Base-by-base conservation (phyloP, 2,113 vertebrate genomes). In the Anolis sagrei region DNA sequence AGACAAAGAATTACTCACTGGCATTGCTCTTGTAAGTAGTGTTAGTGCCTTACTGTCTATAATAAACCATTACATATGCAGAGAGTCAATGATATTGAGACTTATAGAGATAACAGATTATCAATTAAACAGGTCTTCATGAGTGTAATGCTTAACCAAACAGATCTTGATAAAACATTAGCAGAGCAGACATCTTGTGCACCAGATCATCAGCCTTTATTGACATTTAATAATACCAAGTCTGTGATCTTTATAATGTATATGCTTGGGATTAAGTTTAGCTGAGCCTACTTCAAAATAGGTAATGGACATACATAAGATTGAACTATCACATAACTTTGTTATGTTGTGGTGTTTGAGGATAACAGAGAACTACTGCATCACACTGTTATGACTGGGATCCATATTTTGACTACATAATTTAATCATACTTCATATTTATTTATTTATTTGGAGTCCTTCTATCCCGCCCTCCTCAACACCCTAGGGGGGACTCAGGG, bases 21-120 rank as follows among this genome's bases (percentile, higher is more conserved):
- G 13, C 0, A 0, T 6, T 23, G 34, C 21, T 0, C 32, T 5
- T 19, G 0, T 1, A 8, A 64, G 54, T 21, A 2, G 0, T 13
- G 86, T 2, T 5, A 18, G 1, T 72, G 14, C 5, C 0, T 8
- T 23, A 0, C 1, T 77, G 18, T 51, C 64, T 61, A 13, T 61
- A 87, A 18, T 79, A 79, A 36, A 5, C 0, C 18, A 51, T 51
- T 85, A 27, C 18, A 77, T 6, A 25, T 13, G 16, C 39, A 44
- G 3, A 25, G 10, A 73, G 36, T 81, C 73, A 25, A 61, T 76
- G 83, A 11, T 6, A 88, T 1, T 1, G 44, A 73, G 39, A 29
- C 25, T 0, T 6, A 2, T 1, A 32, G 72, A 86, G 76, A 78
- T 21, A 79, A 29, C 0, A 19, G 3, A n/a, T n/a, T 75, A 48